A percentile compares a stretch with the other conserved stretches of the same genome.
Evolutionary conservation across 1,140 invertebrate species (phyloP).

Genomic region (Diachasma alloeum): DNA sequence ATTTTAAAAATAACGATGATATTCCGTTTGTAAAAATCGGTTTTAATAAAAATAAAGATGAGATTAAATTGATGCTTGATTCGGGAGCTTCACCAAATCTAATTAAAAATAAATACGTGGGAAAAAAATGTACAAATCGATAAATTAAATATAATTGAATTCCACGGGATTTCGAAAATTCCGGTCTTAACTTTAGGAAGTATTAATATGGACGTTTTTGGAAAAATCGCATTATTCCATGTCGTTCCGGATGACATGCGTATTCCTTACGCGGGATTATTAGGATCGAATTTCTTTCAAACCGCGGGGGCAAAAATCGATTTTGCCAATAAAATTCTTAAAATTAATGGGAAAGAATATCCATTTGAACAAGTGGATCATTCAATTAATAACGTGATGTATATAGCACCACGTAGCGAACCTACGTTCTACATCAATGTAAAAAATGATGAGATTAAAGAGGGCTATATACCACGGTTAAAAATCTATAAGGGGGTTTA

Average conservation of each 20-base stretch:
- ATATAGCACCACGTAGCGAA: not conserved
- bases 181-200: not conserved
- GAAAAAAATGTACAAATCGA: not conserved
- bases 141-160: not conserved
- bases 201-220: not conserved
- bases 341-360: not conserved
- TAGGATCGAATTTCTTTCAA: not conserved
- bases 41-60: not conserved
- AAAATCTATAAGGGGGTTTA: not conserved
- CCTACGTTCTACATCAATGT: slow-evolving; percentile 2
- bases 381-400: not conserved
- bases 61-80: slow-evolving; percentile 5
- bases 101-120: slow-evolving; percentile 6
- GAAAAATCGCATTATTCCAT: not conserved
- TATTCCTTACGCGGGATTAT: slow-evolving; percentile 18
- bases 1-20: slow-evolving; percentile 10
- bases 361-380: not conserved
- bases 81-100: slow-evolving; percentile 9
- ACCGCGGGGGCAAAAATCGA: not conserved
- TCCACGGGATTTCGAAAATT: slow-evolving; percentile 3
- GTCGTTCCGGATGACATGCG: not conserved
- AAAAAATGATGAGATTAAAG: not conserved
- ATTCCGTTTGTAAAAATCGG: not conserved
- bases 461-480: slow-evolving; percentile 12
- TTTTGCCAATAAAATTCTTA: not conserved